Percentiles rank a stretch among this genome's conserved stretches.
These are phyloP conservation scores for Caenorhabditis sinica DNA, from an alignment of 2,888 invertebrate genomes.

Conservation along the genomic window DNA sequence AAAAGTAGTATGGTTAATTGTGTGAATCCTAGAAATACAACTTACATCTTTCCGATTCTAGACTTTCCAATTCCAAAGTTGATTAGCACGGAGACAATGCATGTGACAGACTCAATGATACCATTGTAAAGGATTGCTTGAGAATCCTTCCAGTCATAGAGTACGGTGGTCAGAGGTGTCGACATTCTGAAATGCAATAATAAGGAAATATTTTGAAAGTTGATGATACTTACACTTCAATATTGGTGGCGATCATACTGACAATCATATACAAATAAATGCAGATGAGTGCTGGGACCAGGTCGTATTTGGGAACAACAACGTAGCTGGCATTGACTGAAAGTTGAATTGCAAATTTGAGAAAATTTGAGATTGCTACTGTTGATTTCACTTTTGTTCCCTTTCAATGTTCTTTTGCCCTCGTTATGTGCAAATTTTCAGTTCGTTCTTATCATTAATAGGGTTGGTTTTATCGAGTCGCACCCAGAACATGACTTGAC, in stretches of 20 bases:
- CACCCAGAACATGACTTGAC: not conserved
- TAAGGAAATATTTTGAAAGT: not conserved
- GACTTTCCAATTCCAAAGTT: conserved; percentile 71
- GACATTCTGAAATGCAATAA: conserved; percentile 67
- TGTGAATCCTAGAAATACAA: not conserved
- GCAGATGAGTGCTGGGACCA: conserved; percentile 70
- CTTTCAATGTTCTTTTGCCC: not conserved
- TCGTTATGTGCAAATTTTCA: not conserved
- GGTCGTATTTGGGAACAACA: conserved; percentile 72
- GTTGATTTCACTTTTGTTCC: no score
- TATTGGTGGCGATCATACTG: conserved; percentile 73
- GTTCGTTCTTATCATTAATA: conserved; percentile 14
- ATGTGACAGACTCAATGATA: conserved; percentile 68
- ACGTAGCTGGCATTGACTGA: conserved; percentile 48
- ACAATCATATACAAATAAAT: conserved; percentile 74
- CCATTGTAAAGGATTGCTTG: conserved; percentile 73
- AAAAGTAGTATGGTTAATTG: not conserved
- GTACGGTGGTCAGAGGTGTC: conserved; percentile 70
- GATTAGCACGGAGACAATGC: conserved; percentile 69
- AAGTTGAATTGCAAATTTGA: not conserved
- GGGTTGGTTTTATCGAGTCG: conserved; percentile 19
- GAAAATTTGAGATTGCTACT: no score
- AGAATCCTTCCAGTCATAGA: conserved; percentile 73
- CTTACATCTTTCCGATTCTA: conserved; percentile 70
- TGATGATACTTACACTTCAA: conserved; percentile 72